Evolutionary conservation across 2,113 vertebrate species (phyloP).

Genomic region (Archocentrus centrarchus): DNA sequence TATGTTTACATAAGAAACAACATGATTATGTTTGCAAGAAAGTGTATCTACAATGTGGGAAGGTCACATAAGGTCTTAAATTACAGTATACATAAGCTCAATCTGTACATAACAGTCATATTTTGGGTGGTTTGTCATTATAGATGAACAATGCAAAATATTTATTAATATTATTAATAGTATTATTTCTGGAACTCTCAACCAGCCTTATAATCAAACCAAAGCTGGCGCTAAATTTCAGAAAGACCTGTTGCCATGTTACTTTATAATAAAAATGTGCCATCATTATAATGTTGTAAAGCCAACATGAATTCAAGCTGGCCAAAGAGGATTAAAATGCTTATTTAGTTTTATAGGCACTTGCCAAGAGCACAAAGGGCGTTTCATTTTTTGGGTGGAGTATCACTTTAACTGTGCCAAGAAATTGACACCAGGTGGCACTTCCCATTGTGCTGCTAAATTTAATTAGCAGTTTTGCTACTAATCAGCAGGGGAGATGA

Average conservation of each 20-base stretch:
- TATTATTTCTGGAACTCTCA: neutral
- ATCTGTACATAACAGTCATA: neutral
- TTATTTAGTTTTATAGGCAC: conserved; percentile 1
- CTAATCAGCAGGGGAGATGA: conserved; percentile 59
- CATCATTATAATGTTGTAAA: neutral
- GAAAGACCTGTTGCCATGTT: neutral
- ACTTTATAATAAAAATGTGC: neutral
- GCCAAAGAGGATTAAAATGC: neutral
- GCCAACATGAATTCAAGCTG: neutral
- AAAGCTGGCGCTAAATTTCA: neutral
- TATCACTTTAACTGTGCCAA: conserved; percentile 5
- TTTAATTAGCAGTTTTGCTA: conserved; percentile 71
- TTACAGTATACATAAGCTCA: neutral
- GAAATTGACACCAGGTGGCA: conserved; percentile 42
- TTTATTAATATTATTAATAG: neutral
- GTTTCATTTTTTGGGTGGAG: neutral
- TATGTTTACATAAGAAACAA: neutral
- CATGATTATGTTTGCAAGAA: neutral
- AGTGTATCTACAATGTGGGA: neutral
- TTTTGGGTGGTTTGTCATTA: neutral
- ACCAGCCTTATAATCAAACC: neutral
- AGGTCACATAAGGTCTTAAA: neutral
- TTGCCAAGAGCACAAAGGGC: neutral
- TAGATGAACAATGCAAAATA: neutral
- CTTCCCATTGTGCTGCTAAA: conserved; percentile 56